Conservation (phyloP, 2,888 invertebrate genomes). For the Hypena proboscidalis region DNA sequence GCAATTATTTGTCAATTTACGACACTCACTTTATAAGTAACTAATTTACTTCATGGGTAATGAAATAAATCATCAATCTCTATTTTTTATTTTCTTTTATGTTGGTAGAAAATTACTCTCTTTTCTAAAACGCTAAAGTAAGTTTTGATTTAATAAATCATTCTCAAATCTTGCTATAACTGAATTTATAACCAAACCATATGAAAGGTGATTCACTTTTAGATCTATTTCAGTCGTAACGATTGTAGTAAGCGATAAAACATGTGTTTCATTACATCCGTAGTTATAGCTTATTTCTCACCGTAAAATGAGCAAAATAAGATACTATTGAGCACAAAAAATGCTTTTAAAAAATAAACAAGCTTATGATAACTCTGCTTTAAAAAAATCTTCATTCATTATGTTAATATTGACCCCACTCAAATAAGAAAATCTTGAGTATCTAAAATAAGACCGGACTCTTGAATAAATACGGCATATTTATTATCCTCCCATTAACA, state of each 20-base stretch:
- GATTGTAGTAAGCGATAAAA: constrained; percentile 23
- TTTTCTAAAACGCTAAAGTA: no score
- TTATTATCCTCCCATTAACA: background rate
- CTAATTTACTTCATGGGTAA: background rate
- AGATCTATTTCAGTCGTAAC: constrained; percentile 24
- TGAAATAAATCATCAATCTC: constrained; percentile 1
- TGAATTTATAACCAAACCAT: background rate
- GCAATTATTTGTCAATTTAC: constrained; percentile 13
- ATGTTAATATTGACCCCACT: background rate
- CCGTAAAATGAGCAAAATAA: background rate
- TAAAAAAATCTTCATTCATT: no score
- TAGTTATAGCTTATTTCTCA: background rate
- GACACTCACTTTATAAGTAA: background rate
- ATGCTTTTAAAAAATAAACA: background rate
- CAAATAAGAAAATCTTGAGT: background rate
- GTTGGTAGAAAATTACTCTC: no score
- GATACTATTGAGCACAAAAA: background rate
- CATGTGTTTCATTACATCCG: constrained; percentile 27
- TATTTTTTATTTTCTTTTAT: no score
- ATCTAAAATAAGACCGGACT: constrained; percentile 4
- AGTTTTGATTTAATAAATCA: no score
- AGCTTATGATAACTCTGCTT: background rate
- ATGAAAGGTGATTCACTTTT: constrained; percentile 25
- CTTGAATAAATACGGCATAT: constrained; percentile 20
- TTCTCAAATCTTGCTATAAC: background rate